phyloP scores from a whole-genome alignment of 2,797 vertebrate species.

The Pseudochirops cupreus region DNA sequence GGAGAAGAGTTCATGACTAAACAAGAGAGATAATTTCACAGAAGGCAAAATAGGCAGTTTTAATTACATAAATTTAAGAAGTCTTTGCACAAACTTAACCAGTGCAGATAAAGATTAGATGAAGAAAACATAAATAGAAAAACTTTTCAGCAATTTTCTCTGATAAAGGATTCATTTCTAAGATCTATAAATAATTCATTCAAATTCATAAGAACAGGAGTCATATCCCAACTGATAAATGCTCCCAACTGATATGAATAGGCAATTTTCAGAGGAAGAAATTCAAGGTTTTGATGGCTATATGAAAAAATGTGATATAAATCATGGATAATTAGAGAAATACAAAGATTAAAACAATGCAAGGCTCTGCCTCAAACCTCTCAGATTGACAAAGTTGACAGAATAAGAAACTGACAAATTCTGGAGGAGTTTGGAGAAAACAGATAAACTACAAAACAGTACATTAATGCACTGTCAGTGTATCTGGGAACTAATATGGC shows the following conservation, averaged over 20 bases:
- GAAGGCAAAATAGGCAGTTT: neutral
- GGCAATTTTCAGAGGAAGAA: neutral
- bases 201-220: neutral
- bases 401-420: neutral
- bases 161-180: neutral
- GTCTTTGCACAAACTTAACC: neutral
- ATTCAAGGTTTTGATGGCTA: neutral
- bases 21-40: neutral
- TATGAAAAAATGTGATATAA: neutral
- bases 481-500: neutral
- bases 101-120: neutral
- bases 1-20: neutral
- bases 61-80: neutral
- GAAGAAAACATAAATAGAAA: neutral
- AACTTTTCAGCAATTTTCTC: neutral
- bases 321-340: neutral
- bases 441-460: neutral
- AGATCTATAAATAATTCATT: neutral
- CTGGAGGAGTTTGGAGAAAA: neutral
- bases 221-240: neutral
- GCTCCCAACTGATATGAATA: neutral
- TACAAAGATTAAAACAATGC: neutral
- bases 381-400: neutral
- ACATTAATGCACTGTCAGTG: neutral
- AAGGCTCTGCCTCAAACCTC: neutral